Percentiles rank a stretch among this genome's conserved stretches.
Conservation (phyloP, 1,140 invertebrate species). For the Cepaea nemoralis region DNA sequence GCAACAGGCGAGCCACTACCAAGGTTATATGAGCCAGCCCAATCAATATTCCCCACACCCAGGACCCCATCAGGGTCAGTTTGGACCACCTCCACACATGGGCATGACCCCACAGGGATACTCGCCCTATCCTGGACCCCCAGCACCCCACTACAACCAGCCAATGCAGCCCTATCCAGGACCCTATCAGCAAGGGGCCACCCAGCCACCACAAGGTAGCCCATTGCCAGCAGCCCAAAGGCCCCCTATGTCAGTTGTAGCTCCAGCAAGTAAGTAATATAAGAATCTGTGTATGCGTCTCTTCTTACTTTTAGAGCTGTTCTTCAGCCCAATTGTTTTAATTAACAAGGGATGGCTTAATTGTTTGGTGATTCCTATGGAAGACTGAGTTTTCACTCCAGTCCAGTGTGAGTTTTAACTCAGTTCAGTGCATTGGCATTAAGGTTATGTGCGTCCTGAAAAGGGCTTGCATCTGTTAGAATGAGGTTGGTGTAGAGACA, state of each 20-base stretch:
- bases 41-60: constrained; percentile 2
- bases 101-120: neutral
- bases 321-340: too few relatives aligned
- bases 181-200: neutral
- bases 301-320: too few relatives aligned
- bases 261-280: neutral
- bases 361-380: too few relatives aligned
- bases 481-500: too few relatives aligned
- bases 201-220: neutral
- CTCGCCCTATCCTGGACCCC: neutral
- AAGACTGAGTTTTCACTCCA: too few relatives aligned
- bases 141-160: neutral
- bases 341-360: too few relatives aligned
- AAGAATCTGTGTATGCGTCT: too few relatives aligned
- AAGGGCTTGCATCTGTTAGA: too few relatives aligned
- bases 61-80: constrained; percentile 16
- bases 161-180: neutral
- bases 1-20: neutral
- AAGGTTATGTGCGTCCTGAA: too few relatives aligned
- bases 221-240: neutral
- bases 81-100: constrained; percentile 5
- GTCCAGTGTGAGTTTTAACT: too few relatives aligned
- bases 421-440: too few relatives aligned
- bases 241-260: neutral
- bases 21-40: constrained; percentile 29